Percentiles rank a stretch among this genome's conserved stretches.
phyloP scores from a whole-genome alignment of 2,888 invertebrate genomes.

The Thyatira batis region DNA sequence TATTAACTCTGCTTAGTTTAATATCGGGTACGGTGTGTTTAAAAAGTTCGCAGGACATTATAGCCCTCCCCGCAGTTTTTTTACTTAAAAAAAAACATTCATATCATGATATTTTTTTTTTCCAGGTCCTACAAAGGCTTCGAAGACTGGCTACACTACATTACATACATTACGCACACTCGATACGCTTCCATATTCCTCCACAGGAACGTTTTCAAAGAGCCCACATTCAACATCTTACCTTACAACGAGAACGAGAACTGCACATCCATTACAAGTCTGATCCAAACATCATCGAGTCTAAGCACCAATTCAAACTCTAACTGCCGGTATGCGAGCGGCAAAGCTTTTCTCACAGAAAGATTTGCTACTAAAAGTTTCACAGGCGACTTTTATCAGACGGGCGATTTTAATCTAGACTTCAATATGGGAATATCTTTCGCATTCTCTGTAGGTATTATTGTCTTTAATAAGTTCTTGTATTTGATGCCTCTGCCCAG shows the following conservation, averaged over 20 bases:
- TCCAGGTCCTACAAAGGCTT: constrained; percentile 89
- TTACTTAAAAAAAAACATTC: too few relatives aligned
- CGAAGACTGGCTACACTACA: constrained; percentile 91
- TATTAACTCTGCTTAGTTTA: too few relatives aligned
- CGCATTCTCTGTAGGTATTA: constrained; percentile 91
- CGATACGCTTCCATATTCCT: constrained; percentile 90
- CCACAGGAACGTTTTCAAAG: constrained; percentile 86
- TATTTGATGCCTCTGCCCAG: constrained; percentile 93
- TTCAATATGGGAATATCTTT: constrained; percentile 91
- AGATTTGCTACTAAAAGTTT: constrained; percentile 84
- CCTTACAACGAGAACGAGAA: constrained; percentile 79
- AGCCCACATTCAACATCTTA: constrained; percentile 78
- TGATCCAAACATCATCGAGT: constrained; percentile 79
- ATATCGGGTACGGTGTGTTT: too few relatives aligned
- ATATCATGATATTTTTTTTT: too few relatives aligned
- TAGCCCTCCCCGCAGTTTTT: too few relatives aligned
- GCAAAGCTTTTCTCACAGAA: constrained; percentile 87
- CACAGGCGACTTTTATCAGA: constrained; percentile 78
- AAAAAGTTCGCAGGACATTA: too few relatives aligned
- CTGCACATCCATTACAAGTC: constrained; percentile 78
- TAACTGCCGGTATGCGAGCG: constrained; percentile 87
- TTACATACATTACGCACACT: constrained; percentile 90
- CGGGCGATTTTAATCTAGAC: constrained; percentile 85
- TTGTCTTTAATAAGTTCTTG: constrained; percentile 91
- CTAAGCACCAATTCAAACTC: constrained; percentile 76